Evolutionary conservation across 1,140 invertebrate species (phyloP).

Genomic region (Drosophila jambulina): DNA sequence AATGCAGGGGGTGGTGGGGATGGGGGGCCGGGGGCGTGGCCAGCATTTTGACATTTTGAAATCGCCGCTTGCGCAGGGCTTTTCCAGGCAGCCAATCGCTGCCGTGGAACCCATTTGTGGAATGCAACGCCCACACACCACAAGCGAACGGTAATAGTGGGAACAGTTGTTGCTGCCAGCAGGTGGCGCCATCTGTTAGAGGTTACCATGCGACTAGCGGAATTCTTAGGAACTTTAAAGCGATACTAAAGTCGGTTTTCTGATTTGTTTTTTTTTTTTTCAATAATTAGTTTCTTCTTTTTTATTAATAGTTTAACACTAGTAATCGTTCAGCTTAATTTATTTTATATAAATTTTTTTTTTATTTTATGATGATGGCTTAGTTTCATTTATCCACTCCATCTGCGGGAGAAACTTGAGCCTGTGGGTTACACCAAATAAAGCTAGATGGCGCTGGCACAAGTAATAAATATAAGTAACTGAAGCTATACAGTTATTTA

Average conservation of each 20-base stretch:
- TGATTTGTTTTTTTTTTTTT: background rate
- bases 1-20: too few relatives aligned
- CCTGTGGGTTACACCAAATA: background rate
- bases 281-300: background rate
- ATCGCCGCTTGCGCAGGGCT: constrained; percentile 6
- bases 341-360: background rate
- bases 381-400: background rate
- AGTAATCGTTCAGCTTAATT: background rate
- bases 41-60: constrained; percentile 28
- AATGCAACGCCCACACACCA: constrained; percentile 22
- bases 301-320: background rate
- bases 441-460: background rate
- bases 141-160: constrained; percentile 18
- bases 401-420: background rate
- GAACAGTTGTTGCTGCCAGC: constrained; percentile 1
- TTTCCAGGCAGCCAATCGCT: background rate
- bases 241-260: background rate
- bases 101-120: background rate
- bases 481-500: too few relatives aligned
- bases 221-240: background rate
- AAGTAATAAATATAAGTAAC: too few relatives aligned
- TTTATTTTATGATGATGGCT: too few relatives aligned
- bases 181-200: background rate
- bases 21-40: background rate
- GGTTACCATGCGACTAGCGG: background rate